Percentiles rank a stretch among this genome's conserved stretches.
phyloP scores from a whole-genome alignment of 2,888 invertebrate species.

The Xanthorhoe spadicearia region DNA sequence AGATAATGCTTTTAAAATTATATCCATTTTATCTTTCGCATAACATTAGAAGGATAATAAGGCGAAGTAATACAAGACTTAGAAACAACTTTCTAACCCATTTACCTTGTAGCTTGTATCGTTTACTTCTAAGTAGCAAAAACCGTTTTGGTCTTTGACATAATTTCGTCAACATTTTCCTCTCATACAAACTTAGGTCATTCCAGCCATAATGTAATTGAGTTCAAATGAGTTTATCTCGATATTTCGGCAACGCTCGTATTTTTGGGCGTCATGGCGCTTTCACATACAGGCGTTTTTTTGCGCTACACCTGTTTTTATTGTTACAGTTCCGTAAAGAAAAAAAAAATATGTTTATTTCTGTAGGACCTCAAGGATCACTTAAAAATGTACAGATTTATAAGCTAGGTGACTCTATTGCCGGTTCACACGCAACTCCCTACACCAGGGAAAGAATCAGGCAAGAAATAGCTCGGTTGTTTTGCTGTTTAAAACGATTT shows the following conservation, averaged over 20 bases:
- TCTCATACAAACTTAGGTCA: conserved; percentile 20
- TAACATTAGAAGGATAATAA: background rate
- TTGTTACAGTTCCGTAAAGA: too few species aligned
- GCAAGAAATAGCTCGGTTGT: too few species aligned
- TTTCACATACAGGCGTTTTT: too few species aligned
- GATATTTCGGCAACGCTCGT: conserved; percentile 8
- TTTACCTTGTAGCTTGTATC: conserved; percentile 4
- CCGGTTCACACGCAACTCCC: too few species aligned
- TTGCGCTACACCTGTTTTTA: too few species aligned
- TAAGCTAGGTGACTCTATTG: too few species aligned
- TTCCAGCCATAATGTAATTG: conserved; percentile 22
- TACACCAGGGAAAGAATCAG: too few species aligned
- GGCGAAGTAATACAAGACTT: background rate
- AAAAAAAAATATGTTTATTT: too few species aligned
- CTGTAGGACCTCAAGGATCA: too few species aligned
- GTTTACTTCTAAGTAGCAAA: conserved; percentile 10
- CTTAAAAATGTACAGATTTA: too few species aligned
- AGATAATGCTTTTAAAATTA: too few species aligned
- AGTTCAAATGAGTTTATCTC: conserved; percentile 26
- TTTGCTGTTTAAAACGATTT: too few species aligned
- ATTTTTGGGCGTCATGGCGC: conserved; percentile 3
- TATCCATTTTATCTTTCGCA: background rate
- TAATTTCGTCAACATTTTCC: conserved; percentile 19
- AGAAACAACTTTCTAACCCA: conserved; percentile 2
- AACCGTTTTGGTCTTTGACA: conserved; percentile 12